These are phyloP conservation scores for Calidris pugnax DNA, from an alignment of 2,113 vertebrate species.

Conservation along the genomic window DNA sequence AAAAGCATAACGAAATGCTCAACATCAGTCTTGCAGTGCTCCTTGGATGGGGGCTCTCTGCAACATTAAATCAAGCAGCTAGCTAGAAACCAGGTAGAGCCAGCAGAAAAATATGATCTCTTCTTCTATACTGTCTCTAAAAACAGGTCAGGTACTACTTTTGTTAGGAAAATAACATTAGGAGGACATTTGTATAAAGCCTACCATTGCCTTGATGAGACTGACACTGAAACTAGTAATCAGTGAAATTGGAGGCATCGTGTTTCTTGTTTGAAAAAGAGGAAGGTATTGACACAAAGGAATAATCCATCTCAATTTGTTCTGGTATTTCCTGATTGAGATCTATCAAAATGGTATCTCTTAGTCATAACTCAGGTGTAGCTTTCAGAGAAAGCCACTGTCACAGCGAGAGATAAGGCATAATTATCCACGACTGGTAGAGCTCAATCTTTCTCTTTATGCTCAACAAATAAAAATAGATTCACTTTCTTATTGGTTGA, in stretches of 20 bases:
- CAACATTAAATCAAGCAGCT: conserved; percentile 68
- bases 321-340: conserved; percentile 63
- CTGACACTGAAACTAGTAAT: conserved; percentile 75
- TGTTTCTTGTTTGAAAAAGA: conserved; percentile 70
- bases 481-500: conserved; percentile 24
- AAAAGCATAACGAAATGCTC: not conserved
- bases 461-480: conserved; percentile 17
- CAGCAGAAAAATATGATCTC: conserved; percentile 49
- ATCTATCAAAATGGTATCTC: conserved; percentile 55
- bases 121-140: conserved; percentile 46
- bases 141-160: conserved; percentile 62
- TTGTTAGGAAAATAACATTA: conserved; percentile 76
- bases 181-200: conserved; percentile 62
- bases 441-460: conserved; percentile 21
- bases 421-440: conserved; percentile 47
- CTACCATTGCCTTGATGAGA: conserved; percentile 71
- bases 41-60: conserved; percentile 38
- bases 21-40: conserved; percentile 33
- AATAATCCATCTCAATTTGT: conserved; percentile 66
- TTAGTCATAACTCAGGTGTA: conserved; percentile 55
- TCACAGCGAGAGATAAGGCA: not conserved
- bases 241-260: conserved; percentile 70
- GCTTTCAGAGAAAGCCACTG: conserved; percentile 55
- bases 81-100: conserved; percentile 43
- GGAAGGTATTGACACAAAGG: conserved; percentile 51